Evolutionary conservation across 2,113 vertebrate species (phyloP).

Genomic region (Xiphorhynchus elegans): DNA sequence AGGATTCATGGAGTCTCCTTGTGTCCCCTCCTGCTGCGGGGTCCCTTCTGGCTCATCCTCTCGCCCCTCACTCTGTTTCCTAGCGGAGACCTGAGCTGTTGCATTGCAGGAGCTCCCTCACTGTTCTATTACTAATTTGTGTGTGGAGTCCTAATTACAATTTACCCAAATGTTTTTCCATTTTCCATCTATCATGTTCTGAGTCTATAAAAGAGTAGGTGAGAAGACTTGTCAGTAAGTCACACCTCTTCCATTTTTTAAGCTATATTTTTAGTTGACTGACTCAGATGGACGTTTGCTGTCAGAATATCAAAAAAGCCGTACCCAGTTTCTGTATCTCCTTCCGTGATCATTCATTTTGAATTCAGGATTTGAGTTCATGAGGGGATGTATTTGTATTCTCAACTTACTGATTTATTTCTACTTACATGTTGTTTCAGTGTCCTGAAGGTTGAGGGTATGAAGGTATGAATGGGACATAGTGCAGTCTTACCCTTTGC

Average conservation of each 20-base stretch:
- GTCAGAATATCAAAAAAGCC: slow-evolving; percentile 46
- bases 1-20: background rate
- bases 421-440: background rate
- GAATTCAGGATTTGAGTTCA: background rate
- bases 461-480: background rate
- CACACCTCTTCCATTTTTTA: slow-evolving; percentile 65
- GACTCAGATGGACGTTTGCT: slow-evolving; percentile 66
- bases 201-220: slow-evolving; percentile 62
- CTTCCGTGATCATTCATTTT: background rate
- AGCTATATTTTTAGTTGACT: slow-evolving; percentile 65
- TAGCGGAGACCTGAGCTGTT: background rate
- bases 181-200: slow-evolving; percentile 63
- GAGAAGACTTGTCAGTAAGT: slow-evolving; percentile 71
- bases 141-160: slow-evolving; percentile 51
- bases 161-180: slow-evolving; percentile 67
- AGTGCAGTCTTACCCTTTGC: background rate
- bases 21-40: fast-evolving
- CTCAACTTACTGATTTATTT: background rate
- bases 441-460: background rate
- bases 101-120: background rate
- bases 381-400: background rate
- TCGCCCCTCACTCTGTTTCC: background rate
- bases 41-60: background rate
- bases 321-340: background rate
- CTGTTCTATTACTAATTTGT: slow-evolving; percentile 41